Evolutionary conservation across 1,140 invertebrate species (phyloP).

Genomic region (Bombus terrestris): DNA sequence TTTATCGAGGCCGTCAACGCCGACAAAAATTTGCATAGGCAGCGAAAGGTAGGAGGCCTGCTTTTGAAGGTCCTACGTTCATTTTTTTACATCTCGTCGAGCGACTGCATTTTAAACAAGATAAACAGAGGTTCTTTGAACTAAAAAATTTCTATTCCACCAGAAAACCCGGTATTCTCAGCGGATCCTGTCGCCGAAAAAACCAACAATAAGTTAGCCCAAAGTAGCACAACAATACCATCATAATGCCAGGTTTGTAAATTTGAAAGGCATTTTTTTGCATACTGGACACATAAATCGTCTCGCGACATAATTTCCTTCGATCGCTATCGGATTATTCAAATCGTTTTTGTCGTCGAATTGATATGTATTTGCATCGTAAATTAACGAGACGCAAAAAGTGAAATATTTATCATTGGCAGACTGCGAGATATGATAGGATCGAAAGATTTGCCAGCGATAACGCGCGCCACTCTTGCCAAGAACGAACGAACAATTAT

Average conservation of each 20-base stretch:
- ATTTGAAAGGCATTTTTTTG: neutral
- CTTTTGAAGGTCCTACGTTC: neutral
- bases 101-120: neutral
- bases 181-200: neutral
- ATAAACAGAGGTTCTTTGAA: neutral
- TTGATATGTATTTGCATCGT: neutral
- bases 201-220: neutral
- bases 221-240: neutral
- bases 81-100: neutral
- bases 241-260: neutral
- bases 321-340: slow-evolving; percentile 7
- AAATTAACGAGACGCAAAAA: neutral
- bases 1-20: slow-evolving; percentile 36
- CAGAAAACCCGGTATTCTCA: neutral
- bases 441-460: neutral
- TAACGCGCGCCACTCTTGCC: neutral
- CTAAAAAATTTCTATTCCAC: neutral
- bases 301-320: neutral
- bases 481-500: too few species aligned
- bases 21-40: neutral
- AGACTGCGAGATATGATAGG: neutral
- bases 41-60: neutral
- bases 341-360: slow-evolving; percentile 1
- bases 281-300: neutral
- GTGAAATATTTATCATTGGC: neutral